These are phyloP conservation scores for Sebastes melanostomus DNA, from an alignment of 2,797 vertebrate species.

Conservation along the genomic window DNA sequence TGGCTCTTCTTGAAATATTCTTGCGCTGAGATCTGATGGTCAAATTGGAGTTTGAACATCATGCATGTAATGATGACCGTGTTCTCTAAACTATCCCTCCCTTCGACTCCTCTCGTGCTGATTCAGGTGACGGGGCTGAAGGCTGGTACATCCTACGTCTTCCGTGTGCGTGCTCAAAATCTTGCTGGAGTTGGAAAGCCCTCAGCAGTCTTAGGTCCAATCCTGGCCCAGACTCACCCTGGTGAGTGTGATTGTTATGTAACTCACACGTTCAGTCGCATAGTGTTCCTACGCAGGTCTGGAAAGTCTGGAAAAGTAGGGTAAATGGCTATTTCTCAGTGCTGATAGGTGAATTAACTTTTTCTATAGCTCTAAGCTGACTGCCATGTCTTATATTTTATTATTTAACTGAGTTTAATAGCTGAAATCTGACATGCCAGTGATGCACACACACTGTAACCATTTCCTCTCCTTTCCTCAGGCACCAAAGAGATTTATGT, in stretches of 20 bases:
- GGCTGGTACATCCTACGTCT: constrained; percentile 86
- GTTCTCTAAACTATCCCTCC: background rate
- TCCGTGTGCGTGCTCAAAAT: constrained; percentile 91
- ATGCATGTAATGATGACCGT: background rate
- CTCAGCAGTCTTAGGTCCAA: constrained; percentile 85
- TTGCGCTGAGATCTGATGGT: background rate
- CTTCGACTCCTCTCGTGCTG: background rate
- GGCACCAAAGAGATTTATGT: constrained; percentile 93
- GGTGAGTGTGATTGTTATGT: constrained; percentile 80
- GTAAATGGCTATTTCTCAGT: background rate
- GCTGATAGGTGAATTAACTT: background rate
- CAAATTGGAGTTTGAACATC: background rate
- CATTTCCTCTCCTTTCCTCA: constrained; percentile 52
- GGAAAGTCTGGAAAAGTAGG: background rate
- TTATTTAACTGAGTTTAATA: background rate
- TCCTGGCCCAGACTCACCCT: constrained; percentile 90
- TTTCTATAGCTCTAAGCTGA: background rate
- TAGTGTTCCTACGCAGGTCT: constrained; percentile 24
- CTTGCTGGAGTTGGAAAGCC: constrained; percentile 91
- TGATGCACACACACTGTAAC: background rate
- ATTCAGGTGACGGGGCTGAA: constrained; percentile 86
- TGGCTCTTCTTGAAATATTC: background rate
- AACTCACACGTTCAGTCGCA: constrained; percentile 26
- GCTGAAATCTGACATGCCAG: background rate
- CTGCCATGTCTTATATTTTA: background rate